A percentile compares a stretch with the other conserved stretches of the same genome.
Evolutionary conservation across 1,140 invertebrate species (phyloP).

Genomic region (Pseudomyrmex cubaensis): DNA sequence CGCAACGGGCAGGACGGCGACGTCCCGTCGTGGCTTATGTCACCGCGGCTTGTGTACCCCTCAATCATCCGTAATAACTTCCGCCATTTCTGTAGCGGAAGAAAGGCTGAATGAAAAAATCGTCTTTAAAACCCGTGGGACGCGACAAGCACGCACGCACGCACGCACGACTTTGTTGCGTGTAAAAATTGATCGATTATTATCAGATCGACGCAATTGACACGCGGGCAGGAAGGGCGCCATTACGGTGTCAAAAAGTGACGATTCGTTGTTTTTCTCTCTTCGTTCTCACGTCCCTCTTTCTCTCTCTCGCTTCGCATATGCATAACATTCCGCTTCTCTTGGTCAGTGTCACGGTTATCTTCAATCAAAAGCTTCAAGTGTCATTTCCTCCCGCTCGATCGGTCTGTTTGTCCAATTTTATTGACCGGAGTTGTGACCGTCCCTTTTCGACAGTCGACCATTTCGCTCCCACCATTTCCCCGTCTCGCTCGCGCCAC

Average conservation of each 20-base stretch:
- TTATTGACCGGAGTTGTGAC: conserved; percentile 62
- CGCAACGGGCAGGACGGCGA: conserved; percentile 2
- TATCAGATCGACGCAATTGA: conserved; percentile 43
- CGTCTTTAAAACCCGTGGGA: conserved; percentile 34
- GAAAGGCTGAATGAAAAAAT: conserved; percentile 12
- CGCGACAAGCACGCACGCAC: too few relatives aligned
- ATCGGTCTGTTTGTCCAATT: conserved; percentile 66
- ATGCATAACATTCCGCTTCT: conserved; percentile 11
- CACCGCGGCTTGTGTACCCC: background rate
- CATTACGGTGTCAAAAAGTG: conserved; percentile 63
- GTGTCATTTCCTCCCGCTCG: conserved; percentile 64
- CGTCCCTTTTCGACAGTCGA: conserved; percentile 30
- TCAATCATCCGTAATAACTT: conserved; percentile 53
- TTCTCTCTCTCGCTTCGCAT: background rate
- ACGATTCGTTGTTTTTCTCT: conserved; percentile 7
- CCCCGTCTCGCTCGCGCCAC: background rate
- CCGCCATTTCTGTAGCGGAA: conserved; percentile 41
- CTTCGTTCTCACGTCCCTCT: background rate
- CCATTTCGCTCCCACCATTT: background rate
- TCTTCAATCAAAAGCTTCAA: conserved; percentile 72
- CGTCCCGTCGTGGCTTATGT: conserved; percentile 5
- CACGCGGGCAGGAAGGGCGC: conserved; percentile 64
- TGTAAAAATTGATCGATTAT: conserved; percentile 43
- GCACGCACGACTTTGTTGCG: conserved; percentile 37
- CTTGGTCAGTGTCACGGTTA: conserved; percentile 70